These are phyloP conservation scores for Cyprinella venusta DNA, from an alignment of 2,797 vertebrate species.

Conservation along the genomic window DNA sequence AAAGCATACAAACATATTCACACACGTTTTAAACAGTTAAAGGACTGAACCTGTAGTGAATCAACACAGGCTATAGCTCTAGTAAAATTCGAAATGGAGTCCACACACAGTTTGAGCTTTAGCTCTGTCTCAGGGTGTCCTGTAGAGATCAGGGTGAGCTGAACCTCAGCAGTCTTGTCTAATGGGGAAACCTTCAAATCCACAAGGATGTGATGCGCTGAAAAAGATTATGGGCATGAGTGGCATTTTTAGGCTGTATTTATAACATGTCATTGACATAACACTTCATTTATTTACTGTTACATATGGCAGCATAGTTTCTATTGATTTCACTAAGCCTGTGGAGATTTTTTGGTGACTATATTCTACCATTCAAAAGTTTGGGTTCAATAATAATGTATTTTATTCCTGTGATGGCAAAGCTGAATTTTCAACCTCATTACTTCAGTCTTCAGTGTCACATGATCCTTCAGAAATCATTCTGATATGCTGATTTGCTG, in stretches of 20 bases:
- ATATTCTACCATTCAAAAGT: neutral
- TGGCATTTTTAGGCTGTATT: neutral
- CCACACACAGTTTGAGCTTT: conserved; percentile 73
- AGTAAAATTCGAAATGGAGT: neutral
- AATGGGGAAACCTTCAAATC: conserved; percentile 73
- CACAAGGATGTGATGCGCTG: conserved; percentile 79
- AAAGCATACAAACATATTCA: neutral
- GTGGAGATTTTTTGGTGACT: neutral
- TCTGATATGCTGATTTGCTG: neutral
- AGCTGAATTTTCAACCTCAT: neutral
- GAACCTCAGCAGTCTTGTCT: conserved; percentile 75
- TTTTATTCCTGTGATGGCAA: neutral
- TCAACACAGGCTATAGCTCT: neutral
- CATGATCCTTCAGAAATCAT: neutral
- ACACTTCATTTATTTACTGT: neutral
- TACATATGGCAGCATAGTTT: neutral
- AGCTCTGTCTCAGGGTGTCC: conserved; percentile 57
- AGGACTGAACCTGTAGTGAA: neutral
- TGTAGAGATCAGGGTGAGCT: conserved; percentile 69
- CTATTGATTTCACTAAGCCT: neutral
- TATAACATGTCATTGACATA: neutral
- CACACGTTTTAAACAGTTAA: neutral
- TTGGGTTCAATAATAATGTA: neutral
- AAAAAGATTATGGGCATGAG: neutral
- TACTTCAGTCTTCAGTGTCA: neutral